Percentiles rank a stretch among this genome's conserved stretches.
Evolutionary conservation across 2,888 invertebrate species (phyloP).

Genomic region (Ischnus inquisitorius): DNA sequence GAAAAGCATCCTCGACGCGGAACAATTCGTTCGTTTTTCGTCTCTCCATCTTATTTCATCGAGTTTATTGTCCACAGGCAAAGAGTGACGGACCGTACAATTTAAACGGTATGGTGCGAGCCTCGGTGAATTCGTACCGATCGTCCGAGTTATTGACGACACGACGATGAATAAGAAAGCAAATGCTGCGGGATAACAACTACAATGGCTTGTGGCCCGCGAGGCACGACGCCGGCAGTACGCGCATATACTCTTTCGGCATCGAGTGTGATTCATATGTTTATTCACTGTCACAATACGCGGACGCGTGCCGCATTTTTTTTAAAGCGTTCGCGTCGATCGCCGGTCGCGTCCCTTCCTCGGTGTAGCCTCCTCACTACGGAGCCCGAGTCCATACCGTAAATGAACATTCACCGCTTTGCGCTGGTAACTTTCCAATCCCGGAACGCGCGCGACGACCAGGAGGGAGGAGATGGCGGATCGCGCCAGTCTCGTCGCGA

Average conservation of each 20-base stretch:
- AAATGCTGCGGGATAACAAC: neutral
- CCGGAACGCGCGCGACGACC: neutral
- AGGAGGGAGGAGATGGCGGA: neutral
- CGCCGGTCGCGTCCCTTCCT: neutral
- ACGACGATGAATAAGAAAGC: conserved; percentile 32
- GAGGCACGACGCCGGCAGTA: neutral
- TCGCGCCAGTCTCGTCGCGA: conserved; percentile 35
- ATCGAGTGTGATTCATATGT: conserved; percentile 53
- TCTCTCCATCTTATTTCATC: neutral
- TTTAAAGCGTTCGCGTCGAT: conserved; percentile 50
- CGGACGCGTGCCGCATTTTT: conserved; percentile 54
- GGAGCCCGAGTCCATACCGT: neutral
- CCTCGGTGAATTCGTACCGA: neutral
- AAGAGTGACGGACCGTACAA: neutral
- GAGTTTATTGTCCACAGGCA: conserved; percentile 10
- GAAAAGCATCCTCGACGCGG: neutral
- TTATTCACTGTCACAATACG: conserved; percentile 59
- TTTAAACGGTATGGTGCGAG: neutral
- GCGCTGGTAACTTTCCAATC: conserved; percentile 45
- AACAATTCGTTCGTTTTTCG: neutral
- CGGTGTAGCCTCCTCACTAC: too few species aligned
- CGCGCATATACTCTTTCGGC: conserved; percentile 19
- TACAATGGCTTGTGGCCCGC: neutral
- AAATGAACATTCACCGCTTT: neutral
- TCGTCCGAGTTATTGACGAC: conserved; percentile 16